Evolutionary conservation across 2,888 invertebrate genomes (phyloP).

Genomic region (Isotomurus palustris): DNA sequence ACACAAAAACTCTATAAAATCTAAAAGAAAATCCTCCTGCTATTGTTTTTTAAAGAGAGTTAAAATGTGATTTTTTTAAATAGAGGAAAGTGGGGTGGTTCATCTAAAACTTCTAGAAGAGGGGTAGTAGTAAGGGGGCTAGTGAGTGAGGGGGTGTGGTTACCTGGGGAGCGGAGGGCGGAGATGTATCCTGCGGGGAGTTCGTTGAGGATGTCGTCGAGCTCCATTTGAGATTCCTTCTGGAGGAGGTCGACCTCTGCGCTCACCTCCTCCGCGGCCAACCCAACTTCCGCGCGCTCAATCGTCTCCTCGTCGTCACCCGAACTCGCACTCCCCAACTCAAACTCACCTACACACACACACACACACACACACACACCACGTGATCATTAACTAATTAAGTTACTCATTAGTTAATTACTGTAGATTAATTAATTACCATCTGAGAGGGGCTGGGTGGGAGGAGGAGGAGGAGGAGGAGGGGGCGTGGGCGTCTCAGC

Average conservation of each 20-base stretch:
- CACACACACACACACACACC: not conserved
- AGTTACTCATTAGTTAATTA: not conserved
- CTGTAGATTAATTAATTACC: not conserved
- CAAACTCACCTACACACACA: slow-evolving; percentile 67
- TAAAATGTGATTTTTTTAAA: no score
- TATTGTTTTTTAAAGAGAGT: no score
- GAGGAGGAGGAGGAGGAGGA: not conserved
- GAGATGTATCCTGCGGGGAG: slow-evolving; percentile 57
- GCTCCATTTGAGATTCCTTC: slow-evolving; percentile 80
- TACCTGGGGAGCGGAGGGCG: no score
- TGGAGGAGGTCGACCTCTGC: slow-evolving; percentile 80
- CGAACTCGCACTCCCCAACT: slow-evolving; percentile 70
- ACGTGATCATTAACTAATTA: not conserved
- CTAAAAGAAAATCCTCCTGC: no score
- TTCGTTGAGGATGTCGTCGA: slow-evolving; percentile 77
- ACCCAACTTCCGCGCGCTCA: slow-evolving; percentile 67
- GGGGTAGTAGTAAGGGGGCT: no score
- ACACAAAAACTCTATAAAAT: no score
- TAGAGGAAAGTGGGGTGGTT: no score
- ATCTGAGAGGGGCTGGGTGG: not conserved
- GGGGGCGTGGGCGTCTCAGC: not conserved
- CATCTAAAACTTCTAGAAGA: not conserved
- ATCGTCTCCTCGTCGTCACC: slow-evolving; percentile 79
- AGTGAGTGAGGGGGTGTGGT: not conserved
- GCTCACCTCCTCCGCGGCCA: slow-evolving; percentile 56